Conservation (phyloP, 1,140 invertebrate species). For the Chionoecetes opilio region DNA sequence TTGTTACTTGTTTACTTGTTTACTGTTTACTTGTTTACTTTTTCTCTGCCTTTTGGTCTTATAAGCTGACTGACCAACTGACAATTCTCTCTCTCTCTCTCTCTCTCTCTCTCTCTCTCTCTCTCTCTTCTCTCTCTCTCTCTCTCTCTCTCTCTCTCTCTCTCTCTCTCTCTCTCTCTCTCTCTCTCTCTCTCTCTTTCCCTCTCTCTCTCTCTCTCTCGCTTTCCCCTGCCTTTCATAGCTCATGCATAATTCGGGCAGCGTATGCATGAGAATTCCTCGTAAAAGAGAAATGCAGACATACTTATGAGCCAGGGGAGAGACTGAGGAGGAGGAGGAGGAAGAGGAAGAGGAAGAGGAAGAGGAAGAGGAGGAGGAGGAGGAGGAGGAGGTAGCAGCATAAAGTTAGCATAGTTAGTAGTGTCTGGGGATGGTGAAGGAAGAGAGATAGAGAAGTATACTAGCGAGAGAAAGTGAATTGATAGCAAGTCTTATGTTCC, state of each 20-base stretch:
- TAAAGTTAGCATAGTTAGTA: no score
- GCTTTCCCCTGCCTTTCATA: no score
- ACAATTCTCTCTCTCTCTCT: slow-evolving; percentile 48
- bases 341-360: not conserved
- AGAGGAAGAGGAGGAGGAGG: not conserved
- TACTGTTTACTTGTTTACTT: not conserved
- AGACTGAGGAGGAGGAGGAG: not conserved
- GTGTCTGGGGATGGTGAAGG: not conserved
- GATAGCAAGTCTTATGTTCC: no score
- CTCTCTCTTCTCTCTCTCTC: slow-evolving; percentile 64
- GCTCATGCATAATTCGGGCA: no score
- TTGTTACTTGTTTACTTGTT: no score
- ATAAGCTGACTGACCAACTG: not conserved
- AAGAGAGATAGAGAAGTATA: slow-evolving; percentile 5
- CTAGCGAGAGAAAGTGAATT: slow-evolving; percentile 13
- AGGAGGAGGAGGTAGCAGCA: no score
- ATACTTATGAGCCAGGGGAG: no score
- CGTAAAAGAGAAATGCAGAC: not conserved
- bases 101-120: slow-evolving; percentile 61
- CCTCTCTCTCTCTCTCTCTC: slow-evolving; percentile 49
- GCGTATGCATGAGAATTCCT: not conserved
- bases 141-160: slow-evolving; percentile 64
- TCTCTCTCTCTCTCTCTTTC: slow-evolving; percentile 42
- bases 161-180: slow-evolving; percentile 52
- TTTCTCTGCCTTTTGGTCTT: slow-evolving; percentile 40